Evolutionary conservation across 2,888 invertebrate species (phyloP).

Genomic region (Tipula confusa): DNA sequence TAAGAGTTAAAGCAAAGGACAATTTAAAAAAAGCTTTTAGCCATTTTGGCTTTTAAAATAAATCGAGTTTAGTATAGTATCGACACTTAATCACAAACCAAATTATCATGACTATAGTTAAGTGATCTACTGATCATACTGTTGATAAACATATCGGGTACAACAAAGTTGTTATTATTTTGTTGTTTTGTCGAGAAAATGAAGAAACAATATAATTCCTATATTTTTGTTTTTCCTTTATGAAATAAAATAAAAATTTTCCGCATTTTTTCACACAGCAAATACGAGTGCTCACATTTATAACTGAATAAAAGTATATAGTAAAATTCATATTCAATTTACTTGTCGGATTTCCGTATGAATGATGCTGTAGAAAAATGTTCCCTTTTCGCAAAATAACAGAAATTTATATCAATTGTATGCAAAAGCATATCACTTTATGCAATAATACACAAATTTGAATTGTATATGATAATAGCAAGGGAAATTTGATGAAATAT

Average conservation of each 20-base stretch:
- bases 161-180: neutral
- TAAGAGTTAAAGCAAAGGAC: no score
- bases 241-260: neutral
- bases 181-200: neutral
- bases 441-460: no score
- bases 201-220: neutral
- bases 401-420: no score
- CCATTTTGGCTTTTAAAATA: no score
- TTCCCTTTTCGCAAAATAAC: neutral
- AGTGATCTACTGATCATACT: no score
- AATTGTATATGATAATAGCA: no score
- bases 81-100: no score
- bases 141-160: neutral
- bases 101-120: no score
- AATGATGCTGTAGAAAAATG: neutral
- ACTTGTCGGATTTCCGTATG: neutral
- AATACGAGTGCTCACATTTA: neutral
- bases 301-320: neutral
- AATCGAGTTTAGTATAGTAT: no score
- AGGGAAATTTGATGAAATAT: no score
- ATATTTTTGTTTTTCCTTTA: neutral
- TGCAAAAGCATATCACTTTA: no score
- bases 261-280: neutral
- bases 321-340: slow-evolving; percentile 12
- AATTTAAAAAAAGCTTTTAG: no score